Evolutionary conservation across 2,113 vertebrate species (phyloP), one percentile per base, ranked within the genome.

Genomic region (Alligator sinensis): DNA sequence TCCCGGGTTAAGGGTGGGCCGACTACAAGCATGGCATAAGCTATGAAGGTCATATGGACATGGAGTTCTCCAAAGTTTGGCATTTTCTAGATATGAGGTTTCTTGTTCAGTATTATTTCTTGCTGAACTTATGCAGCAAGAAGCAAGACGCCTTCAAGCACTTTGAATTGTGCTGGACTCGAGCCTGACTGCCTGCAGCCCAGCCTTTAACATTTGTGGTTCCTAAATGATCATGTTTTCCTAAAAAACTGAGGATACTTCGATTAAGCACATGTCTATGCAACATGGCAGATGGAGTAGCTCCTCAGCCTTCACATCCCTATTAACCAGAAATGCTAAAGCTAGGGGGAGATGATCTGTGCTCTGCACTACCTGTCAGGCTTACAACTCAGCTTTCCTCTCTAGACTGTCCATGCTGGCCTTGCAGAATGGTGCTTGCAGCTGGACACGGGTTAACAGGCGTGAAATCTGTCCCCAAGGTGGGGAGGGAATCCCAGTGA

Each of bases 21-120:
- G 77, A 12, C 38, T 76, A 18, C 47, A 1, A 27, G 3, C 1
- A 0, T 5, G 12, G 11, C 28, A 0, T 54, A 25, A 76, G 18
- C 89, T 90, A 76, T 88, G 57, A 28, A 9, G 1, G 0, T 11
- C 70, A 47, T 30, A 57, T 6, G 60, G n/a, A 9, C 0, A 1
- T 38, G 30, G 30, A 47, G 38, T 74, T 74, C 34, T 47, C 70
- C 25, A 72, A 1, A 55, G 7, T 74, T 78, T 89, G 9, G 4
- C 6, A 75, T 59, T 25, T 9, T 84, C 4, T 21, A 13, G 55
- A 10, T 9, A 64, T 7, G 28, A 1, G 27, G 7, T 17, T 2
- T 84, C 80, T 2, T 0, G 9, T 80, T 75, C 8, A 22, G 30
- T 24, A 34, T 74, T 12, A 22, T 47, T 7, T 14, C 21, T 74